Conservation (phyloP, 2,113 vertebrate genomes). For the Odocoileus virginianus region DNA sequence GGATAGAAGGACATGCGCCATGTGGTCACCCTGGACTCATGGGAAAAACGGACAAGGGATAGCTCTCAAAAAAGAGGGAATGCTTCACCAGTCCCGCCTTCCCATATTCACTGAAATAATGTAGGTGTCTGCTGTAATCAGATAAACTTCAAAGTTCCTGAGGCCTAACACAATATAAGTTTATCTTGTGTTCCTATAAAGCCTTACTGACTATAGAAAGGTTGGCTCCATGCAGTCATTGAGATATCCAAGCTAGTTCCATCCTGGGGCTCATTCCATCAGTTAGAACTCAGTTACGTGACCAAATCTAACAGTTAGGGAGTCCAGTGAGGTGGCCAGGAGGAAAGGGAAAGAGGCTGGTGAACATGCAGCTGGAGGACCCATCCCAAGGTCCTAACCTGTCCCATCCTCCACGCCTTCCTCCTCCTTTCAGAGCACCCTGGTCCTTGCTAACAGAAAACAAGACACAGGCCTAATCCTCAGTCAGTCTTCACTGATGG, state of each 20-base stretch:
- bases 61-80: background rate
- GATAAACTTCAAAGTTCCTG: background rate
- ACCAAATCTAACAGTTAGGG: background rate
- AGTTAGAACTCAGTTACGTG: background rate
- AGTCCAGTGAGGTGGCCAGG: background rate
- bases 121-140: background rate
- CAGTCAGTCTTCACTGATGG: background rate
- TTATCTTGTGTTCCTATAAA: background rate
- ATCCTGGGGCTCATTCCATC: background rate
- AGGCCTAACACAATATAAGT: background rate
- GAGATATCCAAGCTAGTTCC: background rate
- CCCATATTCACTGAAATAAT: background rate
- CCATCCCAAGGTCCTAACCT: background rate
- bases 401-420: background rate
- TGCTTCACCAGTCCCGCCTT: background rate
- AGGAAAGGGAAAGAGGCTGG: background rate
- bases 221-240: background rate
- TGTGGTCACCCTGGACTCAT: background rate
- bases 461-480: fast-evolving
- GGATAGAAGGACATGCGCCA: too few species aligned
- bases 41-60: background rate
- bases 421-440: too few species aligned
- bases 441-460: background rate
- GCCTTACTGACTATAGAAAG: background rate
- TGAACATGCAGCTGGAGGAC: background rate